Percentiles rank a stretch among this genome's conserved stretches.
These are phyloP conservation scores for Copidosoma aretas DNA, from an alignment of 2,888 invertebrate species.

Conservation along the genomic window DNA sequence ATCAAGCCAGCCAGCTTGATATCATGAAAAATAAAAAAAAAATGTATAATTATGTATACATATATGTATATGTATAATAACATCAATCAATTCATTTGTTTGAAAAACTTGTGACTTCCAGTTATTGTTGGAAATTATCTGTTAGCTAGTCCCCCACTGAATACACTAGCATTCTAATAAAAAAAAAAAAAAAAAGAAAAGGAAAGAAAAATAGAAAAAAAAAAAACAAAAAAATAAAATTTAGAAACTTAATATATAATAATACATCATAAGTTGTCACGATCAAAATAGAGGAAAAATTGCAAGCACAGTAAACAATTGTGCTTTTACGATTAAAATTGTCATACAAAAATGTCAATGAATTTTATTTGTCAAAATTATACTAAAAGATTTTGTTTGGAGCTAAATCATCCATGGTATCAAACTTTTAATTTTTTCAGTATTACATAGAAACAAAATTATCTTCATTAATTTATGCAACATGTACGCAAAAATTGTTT, in stretches of 20 bases:
- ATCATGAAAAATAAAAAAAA: conserved; percentile 4
- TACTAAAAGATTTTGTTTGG: background rate
- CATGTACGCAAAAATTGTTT: conserved; percentile 14
- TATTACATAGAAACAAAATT: conserved; percentile 2
- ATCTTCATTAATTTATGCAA: conserved; percentile 10
- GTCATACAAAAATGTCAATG: background rate
- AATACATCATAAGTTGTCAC: conserved; percentile 31
- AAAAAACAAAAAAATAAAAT: conserved; percentile 39
- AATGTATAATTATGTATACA: too few species aligned
- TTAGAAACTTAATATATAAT: conserved; percentile 38
- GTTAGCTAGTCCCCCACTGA: conserved; percentile 32
- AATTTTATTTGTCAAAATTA: background rate
- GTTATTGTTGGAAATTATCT: conserved; percentile 31
- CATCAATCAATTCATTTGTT: conserved; percentile 28
- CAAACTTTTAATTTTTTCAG: background rate
- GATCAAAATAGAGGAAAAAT: conserved; percentile 22
- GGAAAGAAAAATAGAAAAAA: too few species aligned
- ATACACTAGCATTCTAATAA: conserved; percentile 25
- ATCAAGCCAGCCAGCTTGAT: conserved; percentile 13
- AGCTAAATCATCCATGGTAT: background rate
- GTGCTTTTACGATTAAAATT: conserved; percentile 23
- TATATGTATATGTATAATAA: too few species aligned
- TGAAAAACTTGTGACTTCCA: conserved; percentile 35
- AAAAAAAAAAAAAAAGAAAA: conserved; percentile 24
- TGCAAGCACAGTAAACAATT: conserved; percentile 12